Evolutionary conservation across 2,797 vertebrate genomes (phyloP).

Genomic region (Chloroceryle inda): DNA sequence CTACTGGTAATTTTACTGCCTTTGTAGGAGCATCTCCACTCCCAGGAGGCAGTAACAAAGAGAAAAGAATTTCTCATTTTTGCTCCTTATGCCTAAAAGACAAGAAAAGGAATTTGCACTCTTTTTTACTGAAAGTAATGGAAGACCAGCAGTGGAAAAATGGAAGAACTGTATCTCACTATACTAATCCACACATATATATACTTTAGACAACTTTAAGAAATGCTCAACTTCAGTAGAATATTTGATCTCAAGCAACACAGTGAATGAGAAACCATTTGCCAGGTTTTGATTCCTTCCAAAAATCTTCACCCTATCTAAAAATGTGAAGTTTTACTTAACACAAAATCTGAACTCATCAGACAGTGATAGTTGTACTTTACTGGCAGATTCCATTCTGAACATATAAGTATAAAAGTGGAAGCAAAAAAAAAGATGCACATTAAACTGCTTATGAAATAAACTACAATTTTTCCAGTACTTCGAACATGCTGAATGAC

Average conservation of each 20-base stretch:
- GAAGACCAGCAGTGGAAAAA: not conserved
- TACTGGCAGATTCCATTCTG: not conserved
- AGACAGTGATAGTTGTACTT: not conserved
- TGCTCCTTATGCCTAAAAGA: not conserved
- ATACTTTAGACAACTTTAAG: not conserved
- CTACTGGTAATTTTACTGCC: not conserved
- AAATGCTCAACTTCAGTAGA: not conserved
- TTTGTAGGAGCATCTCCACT: not conserved
- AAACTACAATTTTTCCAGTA: not conserved
- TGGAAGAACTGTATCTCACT: not conserved
- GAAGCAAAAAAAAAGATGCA: not conserved
- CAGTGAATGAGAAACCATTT: not conserved
- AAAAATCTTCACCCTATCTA: not conserved
- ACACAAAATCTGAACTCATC: not conserved
- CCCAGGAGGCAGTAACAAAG: not conserved
- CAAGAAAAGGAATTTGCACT: not conserved
- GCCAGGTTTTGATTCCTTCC: not conserved
- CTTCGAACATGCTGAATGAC: not conserved
- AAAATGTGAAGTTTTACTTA: not conserved
- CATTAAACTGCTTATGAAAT: not conserved
- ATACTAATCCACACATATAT: not conserved
- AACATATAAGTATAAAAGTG: not conserved
- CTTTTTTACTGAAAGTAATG: not conserved
- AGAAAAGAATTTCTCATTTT: not conserved
- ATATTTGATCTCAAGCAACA: not conserved